phyloP scores from a whole-genome alignment of 2,797 vertebrate species.

The Notamacropus eugenii region DNA sequence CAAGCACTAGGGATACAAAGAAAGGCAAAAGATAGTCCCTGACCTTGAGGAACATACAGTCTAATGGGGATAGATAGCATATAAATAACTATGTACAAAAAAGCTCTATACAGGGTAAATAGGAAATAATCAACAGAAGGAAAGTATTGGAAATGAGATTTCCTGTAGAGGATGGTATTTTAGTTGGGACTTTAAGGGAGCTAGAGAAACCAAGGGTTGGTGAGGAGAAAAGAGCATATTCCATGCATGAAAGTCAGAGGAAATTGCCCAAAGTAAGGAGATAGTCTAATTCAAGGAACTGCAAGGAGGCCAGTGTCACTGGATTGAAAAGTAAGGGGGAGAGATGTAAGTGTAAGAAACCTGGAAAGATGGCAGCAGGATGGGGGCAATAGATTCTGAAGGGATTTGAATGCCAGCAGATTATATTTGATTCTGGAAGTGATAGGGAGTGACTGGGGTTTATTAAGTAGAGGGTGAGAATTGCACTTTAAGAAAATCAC shows the following conservation, averaged over 20 bases:
- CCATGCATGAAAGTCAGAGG: background rate
- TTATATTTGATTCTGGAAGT: background rate
- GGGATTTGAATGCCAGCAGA: background rate
- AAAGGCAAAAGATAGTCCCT: background rate
- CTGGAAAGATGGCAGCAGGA: background rate
- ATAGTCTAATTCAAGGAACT: background rate
- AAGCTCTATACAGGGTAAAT: background rate
- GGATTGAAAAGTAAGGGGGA: background rate
- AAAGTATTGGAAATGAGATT: background rate
- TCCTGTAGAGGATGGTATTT: background rate
- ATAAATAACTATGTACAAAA: background rate
- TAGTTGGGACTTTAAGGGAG: background rate
- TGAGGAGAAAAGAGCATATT: background rate
- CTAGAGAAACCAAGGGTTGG: background rate
- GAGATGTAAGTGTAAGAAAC: background rate
- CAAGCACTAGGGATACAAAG: background rate
- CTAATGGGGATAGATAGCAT: background rate
- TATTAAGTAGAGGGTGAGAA: background rate
- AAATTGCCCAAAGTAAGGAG: background rate
- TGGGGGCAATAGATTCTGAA: background rate
- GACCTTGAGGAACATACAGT: background rate
- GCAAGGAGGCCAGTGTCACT: background rate
- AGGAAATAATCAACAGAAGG: background rate
- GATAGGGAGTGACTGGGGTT: background rate
- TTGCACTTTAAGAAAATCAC: background rate